These are phyloP conservation scores for Aleadryas rufinucha DNA, from an alignment of 2,113 vertebrate genomes.

Conservation along the genomic window DNA sequence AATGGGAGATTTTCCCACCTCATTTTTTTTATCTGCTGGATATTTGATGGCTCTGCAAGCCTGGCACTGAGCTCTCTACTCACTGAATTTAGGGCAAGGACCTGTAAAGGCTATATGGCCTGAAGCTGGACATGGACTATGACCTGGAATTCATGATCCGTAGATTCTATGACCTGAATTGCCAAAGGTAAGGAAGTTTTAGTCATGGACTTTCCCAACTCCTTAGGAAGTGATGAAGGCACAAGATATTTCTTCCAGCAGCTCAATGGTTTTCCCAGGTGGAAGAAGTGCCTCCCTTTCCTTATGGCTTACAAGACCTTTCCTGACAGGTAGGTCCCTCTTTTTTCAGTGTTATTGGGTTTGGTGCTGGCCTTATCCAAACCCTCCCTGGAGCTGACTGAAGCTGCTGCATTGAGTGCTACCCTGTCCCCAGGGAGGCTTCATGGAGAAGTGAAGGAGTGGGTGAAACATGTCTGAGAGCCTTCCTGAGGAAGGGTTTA, in stretches of 20 bases:
- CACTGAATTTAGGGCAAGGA: neutral
- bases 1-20: rapidly evolving
- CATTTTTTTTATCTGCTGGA: neutral
- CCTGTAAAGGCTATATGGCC: neutral
- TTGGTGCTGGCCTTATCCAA: neutral
- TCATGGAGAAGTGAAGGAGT: neutral
- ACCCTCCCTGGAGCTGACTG: neutral
- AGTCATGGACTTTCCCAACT: neutral
- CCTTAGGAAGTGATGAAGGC: neutral
- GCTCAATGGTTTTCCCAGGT: neutral
- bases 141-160: neutral
- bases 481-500: neutral
- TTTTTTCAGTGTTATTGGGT: neutral
- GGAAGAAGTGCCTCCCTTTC: neutral
- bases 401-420: neutral
- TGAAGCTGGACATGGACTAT: neutral
- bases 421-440: neutral
- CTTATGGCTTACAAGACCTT: neutral
- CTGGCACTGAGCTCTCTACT: neutral
- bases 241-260: neutral
- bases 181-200: neutral
- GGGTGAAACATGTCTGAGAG: neutral
- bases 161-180: neutral
- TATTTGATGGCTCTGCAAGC: neutral
- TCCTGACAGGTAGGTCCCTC: neutral